A percentile compares a stretch with the other conserved stretches of the same genome.
These are phyloP conservation scores for Harpalus rubripes DNA, from an alignment of 2,888 invertebrate species.

Conservation along the genomic window DNA sequence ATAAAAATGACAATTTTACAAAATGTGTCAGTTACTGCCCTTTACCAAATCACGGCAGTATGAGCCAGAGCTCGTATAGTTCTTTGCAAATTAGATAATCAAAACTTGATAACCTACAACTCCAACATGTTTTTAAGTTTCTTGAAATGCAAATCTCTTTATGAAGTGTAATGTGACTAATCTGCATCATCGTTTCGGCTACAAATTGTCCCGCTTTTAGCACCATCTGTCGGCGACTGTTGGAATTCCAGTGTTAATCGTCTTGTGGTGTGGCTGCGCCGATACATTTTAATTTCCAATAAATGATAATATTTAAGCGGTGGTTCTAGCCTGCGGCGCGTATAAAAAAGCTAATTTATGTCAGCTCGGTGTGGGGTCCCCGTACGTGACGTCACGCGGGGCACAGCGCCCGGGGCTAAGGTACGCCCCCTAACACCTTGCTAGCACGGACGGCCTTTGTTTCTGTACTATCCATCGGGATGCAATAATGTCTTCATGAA, in stretches of 20 bases:
- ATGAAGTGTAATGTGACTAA: constrained; percentile 14
- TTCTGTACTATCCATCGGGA: not conserved
- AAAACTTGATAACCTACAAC: no score
- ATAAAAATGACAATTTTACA: no score
- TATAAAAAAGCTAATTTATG: constrained; percentile 64
- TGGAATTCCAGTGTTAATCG: constrained; percentile 2
- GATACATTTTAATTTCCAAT: constrained; percentile 71
- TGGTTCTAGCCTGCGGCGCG: constrained; percentile 29
- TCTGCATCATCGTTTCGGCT: not conserved
- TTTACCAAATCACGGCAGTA: no score
- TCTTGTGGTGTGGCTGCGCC: constrained; percentile 8
- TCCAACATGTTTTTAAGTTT: not conserved
- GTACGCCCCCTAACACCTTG: constrained; percentile 45
- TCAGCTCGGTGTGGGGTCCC: constrained; percentile 61
- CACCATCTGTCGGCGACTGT: constrained; percentile 24
- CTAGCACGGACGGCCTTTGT: constrained; percentile 29
- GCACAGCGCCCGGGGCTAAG: constrained; percentile 24
- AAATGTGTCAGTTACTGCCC: no score
- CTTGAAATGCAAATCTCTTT: constrained; percentile 9
- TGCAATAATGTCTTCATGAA: not conserved
- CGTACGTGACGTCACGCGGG: constrained; percentile 62
- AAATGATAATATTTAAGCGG: constrained; percentile 72
- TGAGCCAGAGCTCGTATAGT: no score
- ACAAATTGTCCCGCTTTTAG: not conserved
- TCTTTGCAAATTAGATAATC: no score